Conservation (phyloP, 2,797 vertebrate genomes). For the Psittacula derbiana region DNA sequence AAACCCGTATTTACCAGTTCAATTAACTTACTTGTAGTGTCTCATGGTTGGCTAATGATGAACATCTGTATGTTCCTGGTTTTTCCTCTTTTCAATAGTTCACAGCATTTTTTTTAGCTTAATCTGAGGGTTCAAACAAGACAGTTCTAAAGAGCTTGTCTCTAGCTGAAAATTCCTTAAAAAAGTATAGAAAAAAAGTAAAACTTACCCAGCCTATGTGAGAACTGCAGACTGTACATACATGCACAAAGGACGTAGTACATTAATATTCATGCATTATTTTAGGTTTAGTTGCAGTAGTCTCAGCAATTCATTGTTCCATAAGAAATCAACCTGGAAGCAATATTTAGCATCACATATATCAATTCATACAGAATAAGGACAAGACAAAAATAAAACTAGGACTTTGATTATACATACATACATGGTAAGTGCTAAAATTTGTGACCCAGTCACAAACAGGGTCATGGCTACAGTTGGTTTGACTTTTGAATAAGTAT, state of each 20-base stretch:
- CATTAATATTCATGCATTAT: neutral
- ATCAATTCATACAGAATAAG: neutral
- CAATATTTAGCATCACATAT: neutral
- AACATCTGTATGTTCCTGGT: neutral
- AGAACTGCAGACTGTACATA: neutral
- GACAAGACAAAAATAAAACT: neutral
- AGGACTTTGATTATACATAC: neutral
- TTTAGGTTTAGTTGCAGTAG: neutral
- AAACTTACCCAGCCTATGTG: neutral
- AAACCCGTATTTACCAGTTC: neutral
- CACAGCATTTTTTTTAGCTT: neutral
- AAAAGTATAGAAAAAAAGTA: neutral
- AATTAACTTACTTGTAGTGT: neutral
- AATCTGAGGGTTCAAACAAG: neutral
- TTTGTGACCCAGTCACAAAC: neutral
- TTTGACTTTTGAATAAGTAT: neutral
- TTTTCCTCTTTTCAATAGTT: neutral
- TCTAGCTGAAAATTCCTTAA: neutral
- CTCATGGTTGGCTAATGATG: neutral
- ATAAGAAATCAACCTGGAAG: neutral
- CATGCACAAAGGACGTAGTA: neutral
- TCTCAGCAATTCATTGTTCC: neutral
- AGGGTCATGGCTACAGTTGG: neutral
- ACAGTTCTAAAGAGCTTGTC: neutral
- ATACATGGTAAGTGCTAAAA: neutral